Base-by-base conservation (phyloP, 2,113 vertebrate species). In the Heterotis niloticus region DNA sequence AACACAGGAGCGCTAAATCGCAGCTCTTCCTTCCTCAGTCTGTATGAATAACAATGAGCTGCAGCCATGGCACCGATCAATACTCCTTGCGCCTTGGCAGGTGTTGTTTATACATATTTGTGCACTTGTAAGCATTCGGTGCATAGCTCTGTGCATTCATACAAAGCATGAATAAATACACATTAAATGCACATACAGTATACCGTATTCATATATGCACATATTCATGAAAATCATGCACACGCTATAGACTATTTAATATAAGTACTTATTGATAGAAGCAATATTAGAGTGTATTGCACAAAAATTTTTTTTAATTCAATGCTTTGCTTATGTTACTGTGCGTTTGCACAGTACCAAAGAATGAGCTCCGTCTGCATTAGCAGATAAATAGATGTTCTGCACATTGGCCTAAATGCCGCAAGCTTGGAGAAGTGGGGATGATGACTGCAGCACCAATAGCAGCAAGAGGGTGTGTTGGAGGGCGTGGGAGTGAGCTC, bases 1-100 rank as follows among this genome's bases (percentile, higher is more conserved):
- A 92, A 88, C 26, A 82, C 82, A 80, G 69, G 86, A 84, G 84
- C 80, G 88, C 89, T 91, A 88, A 91, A 78, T 86, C 83, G 75
- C 75, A 83, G 84, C 86, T 84, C 87, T 88, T 82, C 81, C 82
- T 75, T 64, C 78, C 51, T 44, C 16, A 81, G 79, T 56, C 86
- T 79, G 77, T 81, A 85, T 83, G 73, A 52, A 87, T 85, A 79
- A 84, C 87, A 87, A 81, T 83, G 83, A 87, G 81, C 34, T 73
- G 78, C 78, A 87, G 79, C 83, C 82, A 82, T 85, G 68, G 64
- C 20, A 59, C 79, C 80, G 71, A 83, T 65, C 83, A 83, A 78
- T 51, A 44, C 75, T 51, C 18, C 76, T 67, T 76, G 67, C 62
- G 16, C 52, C 75, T 81, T 84, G 82, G 76, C 77, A 75, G 28